Percentiles rank a stretch among this genome's conserved stretches.
These are phyloP conservation scores for Epinephelus lanceolatus DNA, from an alignment of 2,113 vertebrate species.

Conservation along the genomic window DNA sequence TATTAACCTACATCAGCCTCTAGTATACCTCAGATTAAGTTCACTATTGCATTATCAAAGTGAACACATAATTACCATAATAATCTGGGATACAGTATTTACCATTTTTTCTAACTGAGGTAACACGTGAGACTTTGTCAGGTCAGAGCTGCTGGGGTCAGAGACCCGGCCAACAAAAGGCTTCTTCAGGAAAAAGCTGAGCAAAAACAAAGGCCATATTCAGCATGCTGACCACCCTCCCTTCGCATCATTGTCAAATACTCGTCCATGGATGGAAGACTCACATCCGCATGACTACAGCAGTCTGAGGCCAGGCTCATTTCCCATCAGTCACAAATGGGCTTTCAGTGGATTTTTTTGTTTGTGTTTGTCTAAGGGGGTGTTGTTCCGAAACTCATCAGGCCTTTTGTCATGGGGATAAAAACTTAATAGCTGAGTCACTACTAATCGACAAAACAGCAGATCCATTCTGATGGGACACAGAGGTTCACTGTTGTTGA, in stretches of 20 bases:
- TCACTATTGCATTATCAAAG: not conserved
- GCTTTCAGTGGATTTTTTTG: slow-evolving; percentile 22
- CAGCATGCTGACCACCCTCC: slow-evolving; percentile 27
- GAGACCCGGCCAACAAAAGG: slow-evolving; percentile 54
- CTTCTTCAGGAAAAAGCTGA: slow-evolving; percentile 40
- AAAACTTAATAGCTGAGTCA: slow-evolving; percentile 29
- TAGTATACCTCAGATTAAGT: not conserved
- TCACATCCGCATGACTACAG: slow-evolving; percentile 64
- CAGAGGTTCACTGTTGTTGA: slow-evolving; percentile 9
- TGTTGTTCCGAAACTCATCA: slow-evolving; percentile 37
- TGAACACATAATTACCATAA: not conserved
- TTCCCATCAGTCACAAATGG: slow-evolving; percentile 54
- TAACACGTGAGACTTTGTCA: slow-evolving; percentile 26
- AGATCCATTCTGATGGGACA: not conserved
- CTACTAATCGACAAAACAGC: slow-evolving; percentile 23
- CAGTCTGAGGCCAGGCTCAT: slow-evolving; percentile 30
- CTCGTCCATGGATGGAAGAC: slow-evolving; percentile 28
- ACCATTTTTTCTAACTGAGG: slow-evolving; percentile 22
- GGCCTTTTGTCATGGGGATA: slow-evolving; percentile 18
- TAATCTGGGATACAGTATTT: not conserved
- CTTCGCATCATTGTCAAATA: slow-evolving; percentile 26
- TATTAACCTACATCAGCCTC: not conserved
- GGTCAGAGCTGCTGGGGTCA: slow-evolving; percentile 33
- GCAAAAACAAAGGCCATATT: slow-evolving; percentile 67
- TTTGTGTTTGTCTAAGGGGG: slow-evolving; percentile 21